Evolutionary conservation across 2,888 invertebrate species (phyloP), one percentile per base, ranked within the genome.

Genomic region (Diaphora mendica): DNA sequence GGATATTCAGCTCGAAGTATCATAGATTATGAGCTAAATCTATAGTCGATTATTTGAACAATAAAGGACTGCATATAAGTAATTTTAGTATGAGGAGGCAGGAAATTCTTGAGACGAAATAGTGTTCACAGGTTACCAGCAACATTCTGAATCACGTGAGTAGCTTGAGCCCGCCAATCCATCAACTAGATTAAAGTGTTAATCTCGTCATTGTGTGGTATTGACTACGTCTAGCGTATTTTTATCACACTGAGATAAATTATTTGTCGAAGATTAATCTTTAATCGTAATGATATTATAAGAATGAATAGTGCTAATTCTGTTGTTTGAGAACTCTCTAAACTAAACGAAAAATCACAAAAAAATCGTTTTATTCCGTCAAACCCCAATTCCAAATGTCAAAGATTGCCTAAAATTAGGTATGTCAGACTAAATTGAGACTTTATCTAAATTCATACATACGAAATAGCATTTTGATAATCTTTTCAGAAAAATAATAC

Each of bases 111-210:
- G 20, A 48, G 20, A 48, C 48, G 20, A 20, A 20, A 48, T 48
- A 48, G 48, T 48, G 17, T 44, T 17, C 44, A 15, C 44, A 44
- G 7, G 48, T 48, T 20, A 48, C 17, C 48, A 51, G 51, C 23
- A 20, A 51, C 51, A 7, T 51, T 23, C 51, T 23, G 51, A 23
- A 20, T 51, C 51, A 51, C 51, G 51, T 51, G 8, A 51, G 51
- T 51, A 51, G 20, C 51, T 51, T 20, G 20, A 51, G 51, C 23
- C 7, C 51, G 1, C 23, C 35, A 35, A 33, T 17, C 23, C 35
- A 39, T 55, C 23, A 59, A 59, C n/a, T 35, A n/a, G 51, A 68
- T 68, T 30, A 26, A 48, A 55, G 55, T 68, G 39, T 59, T 69
- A 69, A 69, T 69, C 8, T 13, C 26, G 8, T 59, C 13, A 59